These are phyloP conservation scores for Geophilus truncorum DNA, from an alignment of 2,888 invertebrate species.

Conservation along the genomic window DNA sequence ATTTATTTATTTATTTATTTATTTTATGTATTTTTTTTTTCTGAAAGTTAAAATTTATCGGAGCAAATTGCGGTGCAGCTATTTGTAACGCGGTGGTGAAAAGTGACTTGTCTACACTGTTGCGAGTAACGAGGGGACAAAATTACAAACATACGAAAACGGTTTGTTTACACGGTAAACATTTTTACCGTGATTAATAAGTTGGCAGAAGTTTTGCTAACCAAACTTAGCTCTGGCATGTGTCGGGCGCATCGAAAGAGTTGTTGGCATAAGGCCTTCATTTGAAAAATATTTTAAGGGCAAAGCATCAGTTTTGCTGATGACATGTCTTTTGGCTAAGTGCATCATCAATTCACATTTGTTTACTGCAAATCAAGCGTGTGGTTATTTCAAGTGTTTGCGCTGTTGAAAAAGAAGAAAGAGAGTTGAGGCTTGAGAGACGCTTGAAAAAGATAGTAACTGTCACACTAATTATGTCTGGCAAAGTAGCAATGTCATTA, in stretches of 20 bases:
- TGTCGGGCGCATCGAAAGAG: not conserved
- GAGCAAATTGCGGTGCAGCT: not conserved
- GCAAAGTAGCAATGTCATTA: not conserved
- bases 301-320: not conserved
- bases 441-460: not conserved
- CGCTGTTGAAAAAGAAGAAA: not conserved
- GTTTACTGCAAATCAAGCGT: not conserved
- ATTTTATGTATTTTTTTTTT: not conserved
- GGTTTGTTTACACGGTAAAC: not conserved
- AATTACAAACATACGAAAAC: not conserved
- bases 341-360: not conserved
- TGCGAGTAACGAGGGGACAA: not conserved
- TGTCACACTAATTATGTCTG: not conserved
- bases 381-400: not conserved
- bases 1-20: not conserved
- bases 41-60: not conserved
- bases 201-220: not conserved
- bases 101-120: not conserved
- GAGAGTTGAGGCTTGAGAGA: not conserved
- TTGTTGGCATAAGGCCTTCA: not conserved
- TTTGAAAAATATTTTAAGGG: not conserved
- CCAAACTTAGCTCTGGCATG: not conserved
- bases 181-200: not conserved
- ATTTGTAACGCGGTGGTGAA: not conserved
- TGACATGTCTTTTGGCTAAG: not conserved